Conservation (phyloP, 2,888 invertebrate genomes). For the Cheilosia pagana region DNA sequence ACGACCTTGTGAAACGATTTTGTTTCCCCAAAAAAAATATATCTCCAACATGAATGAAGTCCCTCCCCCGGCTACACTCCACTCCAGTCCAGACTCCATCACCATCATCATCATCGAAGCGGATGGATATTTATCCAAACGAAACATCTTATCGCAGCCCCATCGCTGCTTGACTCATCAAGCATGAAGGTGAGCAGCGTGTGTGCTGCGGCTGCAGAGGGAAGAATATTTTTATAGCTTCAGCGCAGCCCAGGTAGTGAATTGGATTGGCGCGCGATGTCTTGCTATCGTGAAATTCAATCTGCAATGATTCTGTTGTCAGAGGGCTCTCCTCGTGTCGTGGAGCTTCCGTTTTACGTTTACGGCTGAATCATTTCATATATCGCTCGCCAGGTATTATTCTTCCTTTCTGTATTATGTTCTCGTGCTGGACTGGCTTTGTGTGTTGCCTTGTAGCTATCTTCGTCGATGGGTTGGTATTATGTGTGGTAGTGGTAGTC, state of each 20-base stretch:
- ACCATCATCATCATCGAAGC: constrained; percentile 16
- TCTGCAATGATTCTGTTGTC: constrained; percentile 33
- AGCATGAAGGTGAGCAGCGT: constrained; percentile 27
- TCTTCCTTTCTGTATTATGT: constrained; percentile 15
- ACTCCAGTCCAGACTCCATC: not conserved
- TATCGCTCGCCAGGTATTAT: constrained; percentile 33
- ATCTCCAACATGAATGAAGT: constrained; percentile 35
- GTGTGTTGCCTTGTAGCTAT: constrained; percentile 10
- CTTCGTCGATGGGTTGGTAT: constrained; percentile 13
- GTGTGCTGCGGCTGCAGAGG: not conserved
- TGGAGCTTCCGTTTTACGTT: constrained; percentile 61
- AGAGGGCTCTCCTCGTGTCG: constrained; percentile 27
- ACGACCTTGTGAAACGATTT: constrained; percentile 41
- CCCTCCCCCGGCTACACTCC: not conserved
- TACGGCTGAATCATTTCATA: constrained; percentile 48
- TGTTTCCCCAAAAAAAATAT: not conserved
- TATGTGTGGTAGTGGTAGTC: not conserved
- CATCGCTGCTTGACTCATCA: constrained; percentile 49
- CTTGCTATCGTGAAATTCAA: constrained; percentile 53
- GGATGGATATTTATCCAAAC: constrained; percentile 23
- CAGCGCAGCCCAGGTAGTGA: not conserved
- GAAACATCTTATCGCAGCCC: constrained; percentile 25
- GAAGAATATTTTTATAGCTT: not conserved
- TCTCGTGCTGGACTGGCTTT: constrained; percentile 1
- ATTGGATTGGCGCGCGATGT: not conserved